Evolutionary conservation across 2,888 invertebrate genomes (phyloP).

Genomic region (Phasia obesa): DNA sequence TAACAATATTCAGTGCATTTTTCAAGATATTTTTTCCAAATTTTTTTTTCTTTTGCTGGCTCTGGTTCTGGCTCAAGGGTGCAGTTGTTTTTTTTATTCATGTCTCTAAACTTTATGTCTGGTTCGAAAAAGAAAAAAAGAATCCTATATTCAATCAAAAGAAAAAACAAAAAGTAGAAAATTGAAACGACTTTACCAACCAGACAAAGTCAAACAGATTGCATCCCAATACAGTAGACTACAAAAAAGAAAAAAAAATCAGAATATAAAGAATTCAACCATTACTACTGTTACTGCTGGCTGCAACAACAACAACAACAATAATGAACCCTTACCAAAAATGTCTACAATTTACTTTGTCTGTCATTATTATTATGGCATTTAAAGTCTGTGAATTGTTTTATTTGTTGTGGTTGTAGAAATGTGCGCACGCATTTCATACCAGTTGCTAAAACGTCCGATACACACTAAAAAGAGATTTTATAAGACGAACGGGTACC

Average conservation of each 20-base stretch:
- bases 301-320: too few species aligned
- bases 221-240: constrained; percentile 54
- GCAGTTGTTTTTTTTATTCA: constrained; percentile 54
- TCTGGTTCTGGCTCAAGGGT: constrained; percentile 51
- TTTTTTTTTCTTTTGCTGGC: constrained; percentile 14
- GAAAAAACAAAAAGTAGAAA: constrained; percentile 32
- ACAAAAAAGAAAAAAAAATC: neutral
- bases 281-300: constrained; percentile 38
- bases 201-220: constrained; percentile 71
- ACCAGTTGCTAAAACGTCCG: too few species aligned
- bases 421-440: neutral
- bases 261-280: constrained; percentile 19
- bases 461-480: too few species aligned
- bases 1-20: constrained; percentile 66
- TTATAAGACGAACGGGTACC: too few species aligned
- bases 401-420: constrained; percentile 15
- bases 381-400: constrained; percentile 54
- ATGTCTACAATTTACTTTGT: constrained; percentile 46
- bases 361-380: constrained; percentile 46
- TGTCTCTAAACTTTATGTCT: constrained; percentile 63
- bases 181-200: constrained; percentile 60
- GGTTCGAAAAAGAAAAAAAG: constrained; percentile 33
- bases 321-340: constrained; percentile 45
- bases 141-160: constrained; percentile 56
- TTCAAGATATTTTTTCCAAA: constrained; percentile 36